Conservation (phyloP, 2,113 vertebrate species). For the Labeo rohita region DNA sequence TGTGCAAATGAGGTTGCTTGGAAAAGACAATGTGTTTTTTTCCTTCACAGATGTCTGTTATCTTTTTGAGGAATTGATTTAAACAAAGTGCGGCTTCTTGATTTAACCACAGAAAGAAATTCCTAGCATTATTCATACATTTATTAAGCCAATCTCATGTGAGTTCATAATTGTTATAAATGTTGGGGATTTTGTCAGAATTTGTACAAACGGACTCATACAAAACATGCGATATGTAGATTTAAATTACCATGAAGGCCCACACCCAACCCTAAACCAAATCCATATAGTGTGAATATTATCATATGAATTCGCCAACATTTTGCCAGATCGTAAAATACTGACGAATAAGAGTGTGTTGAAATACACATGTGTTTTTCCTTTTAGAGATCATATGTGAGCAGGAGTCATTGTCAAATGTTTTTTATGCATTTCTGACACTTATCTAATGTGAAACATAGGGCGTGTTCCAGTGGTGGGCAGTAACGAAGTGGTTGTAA, state of each 20-base stretch:
- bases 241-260: neutral
- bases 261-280: neutral
- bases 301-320: neutral
- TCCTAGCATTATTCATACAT: neutral
- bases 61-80: neutral
- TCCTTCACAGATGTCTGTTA: neutral
- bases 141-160: neutral
- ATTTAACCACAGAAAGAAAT: neutral
- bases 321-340: neutral
- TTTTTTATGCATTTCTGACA: neutral
- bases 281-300: too few species aligned
- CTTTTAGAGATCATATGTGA: neutral
- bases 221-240: neutral
- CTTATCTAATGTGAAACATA: too few species aligned
- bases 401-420: neutral
- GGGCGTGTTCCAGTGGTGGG: too few species aligned
- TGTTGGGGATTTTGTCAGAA: neutral
- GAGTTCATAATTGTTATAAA: neutral
- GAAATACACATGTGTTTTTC: neutral
- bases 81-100: neutral
- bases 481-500: too few species aligned
- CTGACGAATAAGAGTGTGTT: neutral
- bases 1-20: neutral
- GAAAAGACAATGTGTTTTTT: neutral
- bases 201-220: neutral